These are phyloP conservation scores for Eupithecia inturbata DNA, from an alignment of 2,888 invertebrate species.

Conservation along the genomic window DNA sequence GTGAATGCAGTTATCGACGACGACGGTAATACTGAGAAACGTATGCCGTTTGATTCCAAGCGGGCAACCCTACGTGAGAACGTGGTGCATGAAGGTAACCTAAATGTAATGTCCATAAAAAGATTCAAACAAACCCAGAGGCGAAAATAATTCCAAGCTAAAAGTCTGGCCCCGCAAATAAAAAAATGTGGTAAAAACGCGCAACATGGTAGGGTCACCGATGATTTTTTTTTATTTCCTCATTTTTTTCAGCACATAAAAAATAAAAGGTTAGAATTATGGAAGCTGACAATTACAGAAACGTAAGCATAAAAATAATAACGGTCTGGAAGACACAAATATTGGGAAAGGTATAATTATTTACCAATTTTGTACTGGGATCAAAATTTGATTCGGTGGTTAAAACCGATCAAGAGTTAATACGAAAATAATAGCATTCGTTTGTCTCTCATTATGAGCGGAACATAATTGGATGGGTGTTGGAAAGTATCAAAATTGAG, in stretches of 20 bases:
- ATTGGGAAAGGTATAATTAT: constrained; percentile 68
- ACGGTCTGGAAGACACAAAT: constrained; percentile 55
- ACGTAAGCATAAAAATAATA: constrained; percentile 43
- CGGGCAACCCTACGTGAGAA: not conserved
- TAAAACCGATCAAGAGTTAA: constrained; percentile 73
- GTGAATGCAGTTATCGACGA: constrained; percentile 10
- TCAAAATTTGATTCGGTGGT: constrained; percentile 69
- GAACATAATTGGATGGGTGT: constrained; percentile 56
- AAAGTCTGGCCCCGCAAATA: not conserved
- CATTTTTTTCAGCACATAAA: constrained; percentile 8
- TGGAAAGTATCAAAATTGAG: constrained; percentile 23
- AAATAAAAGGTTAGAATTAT: constrained; percentile 29
- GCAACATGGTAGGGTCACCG: not conserved
- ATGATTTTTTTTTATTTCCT: not conserved
- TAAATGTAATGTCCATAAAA: not conserved
- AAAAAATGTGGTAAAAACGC: not conserved
- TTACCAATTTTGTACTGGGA: constrained; percentile 65
- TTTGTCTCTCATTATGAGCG: constrained; percentile 69
- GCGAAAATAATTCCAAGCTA: not conserved
- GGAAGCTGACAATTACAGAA: constrained; percentile 42
- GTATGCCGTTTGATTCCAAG: constrained; percentile 15
- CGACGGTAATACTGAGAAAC: constrained; percentile 6
- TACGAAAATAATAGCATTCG: constrained; percentile 79
- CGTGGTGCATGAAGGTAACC: not conserved
- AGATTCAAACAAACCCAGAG: not conserved